Conservation (phyloP, 2,113 vertebrate species). For the Psephotus haematonotus region DNA sequence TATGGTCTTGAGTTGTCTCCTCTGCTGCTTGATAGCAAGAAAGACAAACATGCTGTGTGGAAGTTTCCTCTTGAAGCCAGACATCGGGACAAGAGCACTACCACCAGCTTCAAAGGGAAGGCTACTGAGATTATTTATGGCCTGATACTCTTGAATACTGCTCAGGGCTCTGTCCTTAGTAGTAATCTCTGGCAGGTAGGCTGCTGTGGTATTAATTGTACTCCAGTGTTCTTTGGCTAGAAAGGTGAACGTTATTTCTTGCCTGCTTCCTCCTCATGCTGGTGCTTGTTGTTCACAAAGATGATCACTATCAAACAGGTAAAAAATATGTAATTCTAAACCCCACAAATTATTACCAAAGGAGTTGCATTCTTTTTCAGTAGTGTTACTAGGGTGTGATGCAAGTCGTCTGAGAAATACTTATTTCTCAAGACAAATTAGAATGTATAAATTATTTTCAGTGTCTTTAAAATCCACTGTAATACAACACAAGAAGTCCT, state of each 20-base stretch:
- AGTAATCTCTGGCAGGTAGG: neutral
- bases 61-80: neutral
- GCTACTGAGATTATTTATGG: neutral
- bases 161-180: neutral
- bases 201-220: neutral
- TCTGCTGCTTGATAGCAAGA: neutral
- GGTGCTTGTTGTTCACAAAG: neutral
- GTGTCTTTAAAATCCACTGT: neutral
- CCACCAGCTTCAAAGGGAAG: neutral
- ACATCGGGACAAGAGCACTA: neutral
- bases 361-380: neutral
- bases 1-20: neutral
- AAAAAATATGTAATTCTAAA: neutral
- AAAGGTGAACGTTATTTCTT: neutral
- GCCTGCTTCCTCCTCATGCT: neutral
- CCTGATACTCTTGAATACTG: neutral
- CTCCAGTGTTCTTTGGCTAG: neutral
- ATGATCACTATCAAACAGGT: neutral
- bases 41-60: neutral
- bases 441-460: neutral
- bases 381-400: neutral
- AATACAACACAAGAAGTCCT: neutral
- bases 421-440: neutral
- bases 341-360: rapidly evolving
- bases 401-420: neutral